phyloP scores from a whole-genome alignment of 2,888 invertebrate genomes.

The Brachyptera risi region DNA sequence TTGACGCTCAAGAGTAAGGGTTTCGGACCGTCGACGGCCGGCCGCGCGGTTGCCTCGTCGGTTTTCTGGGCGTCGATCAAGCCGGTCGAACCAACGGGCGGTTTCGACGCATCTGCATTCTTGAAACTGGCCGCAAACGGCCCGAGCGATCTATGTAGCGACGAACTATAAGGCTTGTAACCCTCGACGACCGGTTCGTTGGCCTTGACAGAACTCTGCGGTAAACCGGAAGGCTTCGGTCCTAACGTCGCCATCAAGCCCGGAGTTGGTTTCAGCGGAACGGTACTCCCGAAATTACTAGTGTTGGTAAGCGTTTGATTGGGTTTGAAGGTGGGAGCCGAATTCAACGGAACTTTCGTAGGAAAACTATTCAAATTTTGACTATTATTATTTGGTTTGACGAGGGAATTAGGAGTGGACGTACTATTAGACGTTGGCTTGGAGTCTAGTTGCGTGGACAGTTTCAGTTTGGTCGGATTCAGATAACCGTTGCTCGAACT shows the following conservation, averaged over 20 bases:
- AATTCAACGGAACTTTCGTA: background rate
- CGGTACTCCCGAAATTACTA: background rate
- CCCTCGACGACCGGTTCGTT: constrained; percentile 18
- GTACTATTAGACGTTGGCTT: no score
- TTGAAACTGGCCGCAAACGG: constrained; percentile 36
- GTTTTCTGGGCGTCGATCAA: background rate
- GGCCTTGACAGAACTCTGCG: background rate
- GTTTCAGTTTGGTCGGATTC: constrained; percentile 52
- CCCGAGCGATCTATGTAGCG: constrained; percentile 35
- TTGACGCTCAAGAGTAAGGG: background rate
- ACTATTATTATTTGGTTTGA: constrained; percentile 29
- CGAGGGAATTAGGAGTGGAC: no score
- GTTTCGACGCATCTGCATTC: background rate
- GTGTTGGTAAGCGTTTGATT: background rate
- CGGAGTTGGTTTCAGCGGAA: background rate
- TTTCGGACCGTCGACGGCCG: background rate
- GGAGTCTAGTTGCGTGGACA: no score
- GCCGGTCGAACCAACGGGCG: background rate
- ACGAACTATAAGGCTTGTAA: constrained; percentile 42
- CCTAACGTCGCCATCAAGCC: background rate
- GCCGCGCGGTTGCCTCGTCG: background rate
- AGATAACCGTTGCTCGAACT: constrained; percentile 67
- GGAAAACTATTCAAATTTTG: background rate
- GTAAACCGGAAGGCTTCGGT: background rate
- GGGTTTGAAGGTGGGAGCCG: background rate